Base-by-base conservation (phyloP, 2,888 invertebrate genomes). In the Dasysyrphus albostriatus region DNA sequence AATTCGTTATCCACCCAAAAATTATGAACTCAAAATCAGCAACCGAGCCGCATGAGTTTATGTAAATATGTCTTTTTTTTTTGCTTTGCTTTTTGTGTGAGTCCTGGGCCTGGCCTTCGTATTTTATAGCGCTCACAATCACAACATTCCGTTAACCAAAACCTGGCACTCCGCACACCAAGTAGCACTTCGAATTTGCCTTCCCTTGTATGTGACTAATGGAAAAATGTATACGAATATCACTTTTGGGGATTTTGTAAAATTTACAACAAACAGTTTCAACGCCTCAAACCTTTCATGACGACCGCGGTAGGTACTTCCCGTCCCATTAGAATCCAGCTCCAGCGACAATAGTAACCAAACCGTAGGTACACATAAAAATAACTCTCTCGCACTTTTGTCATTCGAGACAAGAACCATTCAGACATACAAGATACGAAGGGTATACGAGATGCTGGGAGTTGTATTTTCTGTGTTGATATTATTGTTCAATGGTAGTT, bases 211-310 rank as follows among this genome's bases (percentile, higher is more conserved):
- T 74, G 59, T 75, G 73, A 77, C 75, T 87, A 87, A 87, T 87
- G 87, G 82, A 87, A 82, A 87, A 87, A 87, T 79, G 78, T 87
- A 24, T 24, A 78, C 78, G 59, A 83, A 83, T 83, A 74, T 83
- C 83, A 87, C 87, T 87, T 82, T 72, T 87, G 87, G 87, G 87
- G 74, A 79, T 83, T 87, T 87, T 78, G 37, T 61, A 34, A 87
- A 87, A 87, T 87, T 87, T 87, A 82, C 83, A 87, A 79, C 78
- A 83, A 75, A 82, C 74, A 74, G 70, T 78, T 87, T 54, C 42
- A 72, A 34, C 63, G 9, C 54, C 81, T 32, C 44, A 65, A 67
- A 69, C 51, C 67, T 37, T 51, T 0, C 65, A n/a, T 24, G 65
- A n/a, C 42, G 51, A 29, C 58, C 44, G 24, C 58, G 7, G 12